These are phyloP conservation scores for Leptobrachium ailaonicum DNA, from an alignment of 2,113 vertebrate species.

Conservation along the genomic window DNA sequence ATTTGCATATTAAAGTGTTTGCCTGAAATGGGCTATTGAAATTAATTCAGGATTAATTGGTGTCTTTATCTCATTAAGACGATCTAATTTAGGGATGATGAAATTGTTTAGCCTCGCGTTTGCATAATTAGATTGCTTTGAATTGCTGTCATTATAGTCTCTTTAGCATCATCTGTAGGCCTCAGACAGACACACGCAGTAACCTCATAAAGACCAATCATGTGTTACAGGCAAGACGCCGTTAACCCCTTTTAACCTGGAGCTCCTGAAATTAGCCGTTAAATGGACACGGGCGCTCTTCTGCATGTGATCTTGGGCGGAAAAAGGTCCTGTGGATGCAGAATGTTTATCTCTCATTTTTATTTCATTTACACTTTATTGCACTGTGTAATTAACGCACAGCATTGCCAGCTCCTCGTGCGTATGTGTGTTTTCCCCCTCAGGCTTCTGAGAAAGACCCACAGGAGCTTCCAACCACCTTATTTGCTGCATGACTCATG, in stretches of 20 bases:
- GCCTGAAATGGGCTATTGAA: constrained; percentile 90
- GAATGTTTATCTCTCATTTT: constrained; percentile 29
- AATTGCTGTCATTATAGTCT: constrained; percentile 99
- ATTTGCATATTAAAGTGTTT: constrained; percentile 97
- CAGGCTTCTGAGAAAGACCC: constrained; percentile 13
- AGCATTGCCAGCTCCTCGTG: constrained; percentile 7
- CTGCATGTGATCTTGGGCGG: constrained; percentile 16
- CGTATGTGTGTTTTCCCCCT: constrained; percentile 19
- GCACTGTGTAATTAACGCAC: constrained; percentile 38
- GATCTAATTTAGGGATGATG: constrained; percentile 99
- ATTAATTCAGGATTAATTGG: constrained; percentile 99
- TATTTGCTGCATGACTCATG: not conserved
- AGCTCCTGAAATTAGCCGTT: constrained; percentile 56
- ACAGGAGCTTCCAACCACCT: constrained; percentile 5
- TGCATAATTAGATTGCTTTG: constrained; percentile 98
- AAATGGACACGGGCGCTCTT: constrained; percentile 39
- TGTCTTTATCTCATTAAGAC: constrained; percentile 99
- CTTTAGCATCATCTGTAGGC: constrained; percentile 92
- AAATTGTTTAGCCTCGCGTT: constrained; percentile 96
- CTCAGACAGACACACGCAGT: constrained; percentile 89
- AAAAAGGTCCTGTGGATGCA: constrained; percentile 26
- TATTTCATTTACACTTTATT: constrained; percentile 36
- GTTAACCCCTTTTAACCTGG: constrained; percentile 79
- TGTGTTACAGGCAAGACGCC: constrained; percentile 82
- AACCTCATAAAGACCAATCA: constrained; percentile 95